These are phyloP conservation scores for Oryzias dopingdopingensis DNA, from an alignment of 2,797 vertebrate genomes.

Conservation along the genomic window DNA sequence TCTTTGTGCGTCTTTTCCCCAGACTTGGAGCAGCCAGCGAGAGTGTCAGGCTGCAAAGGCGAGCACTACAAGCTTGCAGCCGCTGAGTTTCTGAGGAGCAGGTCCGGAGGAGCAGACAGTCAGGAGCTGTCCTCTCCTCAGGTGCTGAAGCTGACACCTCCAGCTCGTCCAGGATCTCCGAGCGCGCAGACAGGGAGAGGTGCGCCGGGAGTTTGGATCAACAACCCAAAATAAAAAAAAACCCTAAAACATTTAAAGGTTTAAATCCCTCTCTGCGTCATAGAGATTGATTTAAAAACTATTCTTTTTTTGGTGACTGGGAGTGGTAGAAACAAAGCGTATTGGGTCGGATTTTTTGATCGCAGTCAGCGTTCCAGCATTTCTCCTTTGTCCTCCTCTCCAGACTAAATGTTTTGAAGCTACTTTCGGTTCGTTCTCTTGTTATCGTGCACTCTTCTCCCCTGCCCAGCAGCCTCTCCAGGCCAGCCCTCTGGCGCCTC, in stretches of 20 bases:
- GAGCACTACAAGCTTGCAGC: constrained; percentile 20
- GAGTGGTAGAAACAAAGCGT: constrained; percentile 1
- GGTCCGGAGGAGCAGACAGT: constrained; percentile 35
- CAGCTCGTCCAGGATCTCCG: constrained; percentile 38
- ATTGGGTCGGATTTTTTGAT: too few species aligned
- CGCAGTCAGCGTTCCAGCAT: background rate
- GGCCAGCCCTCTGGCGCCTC: constrained; percentile 69
- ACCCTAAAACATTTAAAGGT: background rate
- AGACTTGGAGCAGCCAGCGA: constrained; percentile 34
- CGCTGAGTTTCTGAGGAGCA: constrained; percentile 37
- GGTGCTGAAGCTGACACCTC: constrained; percentile 67
- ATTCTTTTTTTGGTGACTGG: too few species aligned
- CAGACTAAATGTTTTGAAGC: constrained; percentile 53
- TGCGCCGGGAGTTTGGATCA: constrained; percentile 38
- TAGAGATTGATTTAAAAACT: constrained; percentile 11
- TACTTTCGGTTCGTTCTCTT: constrained; percentile 50
- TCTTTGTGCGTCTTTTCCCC: constrained; percentile 57
- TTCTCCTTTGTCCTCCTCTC: constrained; percentile 25
- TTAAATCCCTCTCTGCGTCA: constrained; percentile 6
- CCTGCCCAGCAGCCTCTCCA: constrained; percentile 49
- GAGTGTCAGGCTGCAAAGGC: constrained; percentile 38
- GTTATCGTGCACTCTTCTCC: constrained; percentile 67
- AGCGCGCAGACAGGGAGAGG: constrained; percentile 25
- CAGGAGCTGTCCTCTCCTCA: constrained; percentile 67
- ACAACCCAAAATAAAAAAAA: constrained; percentile 19